Conservation (phyloP, 2,797 vertebrate species). For the Platyrinchus mystaceus region DNA sequence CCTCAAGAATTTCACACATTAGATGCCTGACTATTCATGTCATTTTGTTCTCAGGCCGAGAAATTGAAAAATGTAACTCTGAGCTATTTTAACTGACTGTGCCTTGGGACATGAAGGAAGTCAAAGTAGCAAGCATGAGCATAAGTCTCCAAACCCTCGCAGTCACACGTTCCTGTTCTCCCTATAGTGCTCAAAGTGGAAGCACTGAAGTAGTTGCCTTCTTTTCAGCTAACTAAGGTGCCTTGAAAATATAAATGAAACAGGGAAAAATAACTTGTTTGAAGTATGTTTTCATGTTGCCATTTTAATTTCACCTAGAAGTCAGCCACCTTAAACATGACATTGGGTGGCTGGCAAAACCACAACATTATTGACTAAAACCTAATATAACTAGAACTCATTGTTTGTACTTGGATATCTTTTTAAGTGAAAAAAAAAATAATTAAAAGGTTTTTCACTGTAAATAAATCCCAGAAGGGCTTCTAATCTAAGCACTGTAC, state of each 20-base stretch:
- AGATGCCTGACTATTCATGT: not conserved
- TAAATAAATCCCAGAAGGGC: not conserved
- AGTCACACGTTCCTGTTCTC: not conserved
- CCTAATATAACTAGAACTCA: not conserved
- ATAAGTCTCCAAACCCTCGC: not conserved
- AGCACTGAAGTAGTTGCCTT: not conserved
- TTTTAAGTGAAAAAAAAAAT: not conserved
- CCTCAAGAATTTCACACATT: not conserved
- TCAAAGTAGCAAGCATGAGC: not conserved
- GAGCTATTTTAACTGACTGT: not conserved
- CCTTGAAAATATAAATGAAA: not conserved
- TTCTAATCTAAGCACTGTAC: not conserved
- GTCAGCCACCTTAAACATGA: not conserved
- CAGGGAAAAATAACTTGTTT: not conserved
- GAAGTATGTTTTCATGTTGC: not conserved
- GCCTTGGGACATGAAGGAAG: not conserved
- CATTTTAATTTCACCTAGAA: slow-evolving; percentile 22
- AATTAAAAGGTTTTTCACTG: not conserved
- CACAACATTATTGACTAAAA: not conserved
- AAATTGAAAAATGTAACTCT: not conserved
- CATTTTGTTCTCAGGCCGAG: not conserved
- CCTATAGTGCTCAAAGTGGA: not conserved
- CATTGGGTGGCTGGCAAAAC: not conserved
- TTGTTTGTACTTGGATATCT: not conserved
- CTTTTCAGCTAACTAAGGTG: not conserved